A percentile compares a stretch with the other conserved stretches of the same genome.
Conservation (phyloP, 2,113 vertebrate genomes). For the Leptocoma aspasia region DNA sequence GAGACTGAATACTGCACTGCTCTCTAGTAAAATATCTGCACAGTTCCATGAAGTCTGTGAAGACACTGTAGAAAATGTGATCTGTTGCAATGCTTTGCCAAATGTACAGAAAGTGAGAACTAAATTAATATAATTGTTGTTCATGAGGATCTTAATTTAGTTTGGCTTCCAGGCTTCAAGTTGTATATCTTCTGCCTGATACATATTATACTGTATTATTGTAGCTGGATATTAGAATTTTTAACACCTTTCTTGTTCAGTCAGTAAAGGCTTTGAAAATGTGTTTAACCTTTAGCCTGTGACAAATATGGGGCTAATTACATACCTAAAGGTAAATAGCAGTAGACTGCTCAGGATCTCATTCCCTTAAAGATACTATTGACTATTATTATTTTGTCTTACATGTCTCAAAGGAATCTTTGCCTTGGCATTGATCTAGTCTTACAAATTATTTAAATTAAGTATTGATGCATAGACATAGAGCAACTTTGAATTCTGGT, state of each 20-base stretch:
- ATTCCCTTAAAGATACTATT: neutral
- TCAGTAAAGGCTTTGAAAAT: neutral
- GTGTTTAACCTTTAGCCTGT: neutral
- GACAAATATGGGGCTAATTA: neutral
- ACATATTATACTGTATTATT: neutral
- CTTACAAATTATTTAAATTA: neutral
- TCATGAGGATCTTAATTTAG: neutral
- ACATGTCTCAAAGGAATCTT: neutral
- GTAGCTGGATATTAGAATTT: neutral
- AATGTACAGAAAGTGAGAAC: neutral
- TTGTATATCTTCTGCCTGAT: neutral
- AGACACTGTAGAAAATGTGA: neutral
- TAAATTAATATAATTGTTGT: neutral
- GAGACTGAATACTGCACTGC: neutral
- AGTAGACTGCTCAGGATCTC: neutral
- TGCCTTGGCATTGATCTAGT: neutral
- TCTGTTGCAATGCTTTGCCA: neutral
- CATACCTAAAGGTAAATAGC: neutral
- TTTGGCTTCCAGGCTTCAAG: neutral
- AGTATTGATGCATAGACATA: neutral
- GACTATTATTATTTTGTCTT: neutral
- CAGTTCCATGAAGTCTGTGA: neutral
- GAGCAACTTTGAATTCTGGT: neutral
- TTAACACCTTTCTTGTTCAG: neutral
- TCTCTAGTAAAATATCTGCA: neutral